These are phyloP conservation scores for Pelobates fuscus DNA, from an alignment of 2,113 vertebrate genomes.

Conservation along the genomic window DNA sequence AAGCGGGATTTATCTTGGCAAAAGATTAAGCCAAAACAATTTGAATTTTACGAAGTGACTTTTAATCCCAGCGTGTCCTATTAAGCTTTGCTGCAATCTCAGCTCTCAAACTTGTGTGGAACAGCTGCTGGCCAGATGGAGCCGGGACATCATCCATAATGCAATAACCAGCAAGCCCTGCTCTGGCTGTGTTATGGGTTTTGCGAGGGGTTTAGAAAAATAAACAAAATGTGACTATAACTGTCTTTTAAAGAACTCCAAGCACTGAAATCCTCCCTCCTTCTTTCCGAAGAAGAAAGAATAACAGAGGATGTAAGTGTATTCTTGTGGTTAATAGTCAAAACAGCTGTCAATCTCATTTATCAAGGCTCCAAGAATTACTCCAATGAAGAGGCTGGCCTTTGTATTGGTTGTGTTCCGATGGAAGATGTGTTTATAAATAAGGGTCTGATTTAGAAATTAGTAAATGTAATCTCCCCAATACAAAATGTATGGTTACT, in stretches of 20 bases:
- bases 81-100: constrained; percentile 30
- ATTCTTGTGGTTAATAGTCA: constrained; percentile 5
- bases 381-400: no score
- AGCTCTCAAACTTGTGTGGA: constrained; percentile 29
- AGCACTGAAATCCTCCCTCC: not conserved
- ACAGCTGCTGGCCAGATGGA: constrained; percentile 43
- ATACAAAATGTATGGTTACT: no score
- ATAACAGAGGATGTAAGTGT: constrained; percentile 21
- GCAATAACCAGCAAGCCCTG: constrained; percentile 17
- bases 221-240: constrained; percentile 37
- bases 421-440: no score
- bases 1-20: constrained; percentile 20
- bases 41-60: constrained; percentile 39
- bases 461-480: no score
- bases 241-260: constrained; percentile 24
- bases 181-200: constrained; percentile 13
- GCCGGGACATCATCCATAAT: constrained; percentile 14
- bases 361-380: not conserved
- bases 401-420: no score
- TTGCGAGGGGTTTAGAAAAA: constrained; percentile 23
- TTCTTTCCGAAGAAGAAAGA: constrained; percentile 7
- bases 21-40: constrained; percentile 38
- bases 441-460: no score
- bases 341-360: constrained; percentile 8
- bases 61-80: constrained; percentile 42